Evolutionary conservation across 2,888 invertebrate species (phyloP).

Genomic region (Perdita meconis): DNA sequence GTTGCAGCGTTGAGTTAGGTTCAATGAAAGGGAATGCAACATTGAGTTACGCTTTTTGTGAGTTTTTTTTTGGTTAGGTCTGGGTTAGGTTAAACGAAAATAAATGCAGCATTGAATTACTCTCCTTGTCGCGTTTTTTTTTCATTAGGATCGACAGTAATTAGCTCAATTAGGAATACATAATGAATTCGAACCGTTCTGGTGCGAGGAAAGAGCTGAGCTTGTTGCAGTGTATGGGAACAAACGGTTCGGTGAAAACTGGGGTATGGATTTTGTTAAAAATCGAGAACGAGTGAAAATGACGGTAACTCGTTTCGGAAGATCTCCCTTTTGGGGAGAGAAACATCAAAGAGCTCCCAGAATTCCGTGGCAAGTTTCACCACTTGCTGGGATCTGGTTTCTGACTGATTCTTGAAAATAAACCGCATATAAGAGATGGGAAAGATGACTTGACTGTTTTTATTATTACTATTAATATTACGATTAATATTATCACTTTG

Average conservation of each 20-base stretch:
- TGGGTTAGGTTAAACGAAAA: no score
- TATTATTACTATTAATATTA: no score
- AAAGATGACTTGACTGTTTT: no score
- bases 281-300: constrained; percentile 29
- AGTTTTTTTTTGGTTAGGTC: not conserved
- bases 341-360: constrained; percentile 21
- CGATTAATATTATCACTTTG: no score
- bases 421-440: not conserved
- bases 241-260: not conserved
- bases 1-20: no score
- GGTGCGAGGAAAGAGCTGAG: no score
- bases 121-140: no score
- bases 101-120: no score
- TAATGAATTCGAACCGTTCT: no score
- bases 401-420: constrained; percentile 5
- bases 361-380: constrained; percentile 27
- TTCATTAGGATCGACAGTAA: no score
- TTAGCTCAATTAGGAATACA: no score
- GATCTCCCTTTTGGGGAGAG: constrained; percentile 28
- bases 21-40: not conserved
- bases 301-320: constrained; percentile 19
- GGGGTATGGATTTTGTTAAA: constrained; percentile 8
- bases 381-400: constrained; percentile 26
- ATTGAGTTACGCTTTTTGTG: not conserved
- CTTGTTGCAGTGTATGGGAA: not conserved